Evolutionary conservation across 2,113 vertebrate genomes (phyloP).

Genomic region (Calidris pugnax): DNA sequence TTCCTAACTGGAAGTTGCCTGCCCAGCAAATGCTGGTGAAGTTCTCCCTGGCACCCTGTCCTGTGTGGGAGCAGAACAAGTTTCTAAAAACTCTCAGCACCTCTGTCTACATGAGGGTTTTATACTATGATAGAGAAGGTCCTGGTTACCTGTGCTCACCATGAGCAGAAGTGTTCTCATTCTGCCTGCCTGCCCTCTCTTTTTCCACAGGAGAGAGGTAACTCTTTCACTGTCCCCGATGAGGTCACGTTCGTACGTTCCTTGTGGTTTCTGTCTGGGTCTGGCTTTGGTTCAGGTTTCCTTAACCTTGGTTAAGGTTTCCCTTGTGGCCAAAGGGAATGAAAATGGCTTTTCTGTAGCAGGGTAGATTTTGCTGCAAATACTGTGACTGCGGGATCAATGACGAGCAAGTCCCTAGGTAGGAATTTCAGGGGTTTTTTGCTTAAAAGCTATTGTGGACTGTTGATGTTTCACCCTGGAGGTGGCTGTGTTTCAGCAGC

Average conservation of each 20-base stretch:
- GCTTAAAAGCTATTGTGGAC: neutral
- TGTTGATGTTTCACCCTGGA: neutral
- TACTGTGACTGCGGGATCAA: neutral
- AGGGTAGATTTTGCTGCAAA: neutral
- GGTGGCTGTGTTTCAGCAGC: neutral
- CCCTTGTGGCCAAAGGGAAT: neutral
- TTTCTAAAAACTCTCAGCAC: neutral
- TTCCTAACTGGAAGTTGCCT: neutral
- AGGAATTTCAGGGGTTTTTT: neutral
- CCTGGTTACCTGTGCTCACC: neutral
- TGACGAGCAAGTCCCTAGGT: neutral
- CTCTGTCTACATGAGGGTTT: neutral
- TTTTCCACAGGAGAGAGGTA: neutral
- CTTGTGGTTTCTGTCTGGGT: neutral
- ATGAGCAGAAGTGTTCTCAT: neutral
- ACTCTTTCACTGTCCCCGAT: neutral
- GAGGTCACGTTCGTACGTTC: neutral
- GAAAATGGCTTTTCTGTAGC: neutral
- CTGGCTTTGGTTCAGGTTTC: neutral
- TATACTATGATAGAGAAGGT: neutral
- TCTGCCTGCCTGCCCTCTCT: neutral
- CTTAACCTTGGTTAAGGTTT: neutral
- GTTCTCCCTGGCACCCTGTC: neutral
- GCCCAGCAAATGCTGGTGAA: neutral
- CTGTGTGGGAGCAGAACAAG: neutral